Conservation (phyloP, 2,113 vertebrate genomes). For the Uria aalge region DNA sequence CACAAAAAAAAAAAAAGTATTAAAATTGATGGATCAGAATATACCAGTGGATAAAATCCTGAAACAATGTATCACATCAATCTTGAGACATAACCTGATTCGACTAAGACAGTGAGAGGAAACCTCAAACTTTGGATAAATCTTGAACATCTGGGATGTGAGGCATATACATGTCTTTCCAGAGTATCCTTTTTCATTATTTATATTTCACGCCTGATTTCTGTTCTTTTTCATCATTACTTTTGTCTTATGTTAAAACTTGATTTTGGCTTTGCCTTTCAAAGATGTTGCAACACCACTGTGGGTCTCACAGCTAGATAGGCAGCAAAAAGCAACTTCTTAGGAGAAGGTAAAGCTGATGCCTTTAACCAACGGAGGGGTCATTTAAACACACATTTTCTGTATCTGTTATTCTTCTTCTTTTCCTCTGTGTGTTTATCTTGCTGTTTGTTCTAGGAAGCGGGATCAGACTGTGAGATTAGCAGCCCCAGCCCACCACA, state of each 20-base stretch:
- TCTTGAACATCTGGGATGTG: not conserved
- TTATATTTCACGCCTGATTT: not conserved
- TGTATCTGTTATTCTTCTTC: not conserved
- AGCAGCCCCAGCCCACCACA: not conserved
- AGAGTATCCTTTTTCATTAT: not conserved
- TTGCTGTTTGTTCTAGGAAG: not conserved
- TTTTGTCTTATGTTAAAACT: not conserved
- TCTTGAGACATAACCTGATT: not conserved
- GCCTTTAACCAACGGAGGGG: not conserved
- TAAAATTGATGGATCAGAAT: not conserved
- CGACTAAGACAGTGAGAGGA: not conserved
- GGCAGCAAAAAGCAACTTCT: not conserved
- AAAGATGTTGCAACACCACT: not conserved
- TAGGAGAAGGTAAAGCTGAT: not conserved
- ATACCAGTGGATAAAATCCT: not conserved
- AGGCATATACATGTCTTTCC: not conserved
- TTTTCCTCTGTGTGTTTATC: not conserved
- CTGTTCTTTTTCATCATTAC: not conserved
- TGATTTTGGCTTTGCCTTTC: not conserved
- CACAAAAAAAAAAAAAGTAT: not conserved
- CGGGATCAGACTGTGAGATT: not conserved
- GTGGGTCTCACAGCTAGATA: not conserved
- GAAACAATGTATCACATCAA: not conserved
- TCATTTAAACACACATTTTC: not conserved
- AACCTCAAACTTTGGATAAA: not conserved